A percentile compares a stretch with the other conserved stretches of the same genome.
Evolutionary conservation across 1,140 invertebrate genomes (phyloP).

Genomic region (Venustaconcha ellipsiformis): DNA sequence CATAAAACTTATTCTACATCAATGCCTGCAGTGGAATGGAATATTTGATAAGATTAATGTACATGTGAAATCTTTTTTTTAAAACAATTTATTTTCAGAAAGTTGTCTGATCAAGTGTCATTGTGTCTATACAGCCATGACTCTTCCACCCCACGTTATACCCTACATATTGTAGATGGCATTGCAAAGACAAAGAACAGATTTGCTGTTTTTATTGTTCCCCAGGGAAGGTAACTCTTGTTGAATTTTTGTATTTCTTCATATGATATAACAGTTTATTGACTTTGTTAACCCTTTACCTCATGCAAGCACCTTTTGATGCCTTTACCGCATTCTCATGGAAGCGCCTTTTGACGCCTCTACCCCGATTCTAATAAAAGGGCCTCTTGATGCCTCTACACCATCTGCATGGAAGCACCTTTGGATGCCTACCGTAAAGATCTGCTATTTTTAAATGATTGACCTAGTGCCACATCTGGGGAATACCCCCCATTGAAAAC

Average conservation of each 20-base stretch:
- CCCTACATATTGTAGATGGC: constrained; percentile 78
- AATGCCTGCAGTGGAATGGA: too few relatives aligned
- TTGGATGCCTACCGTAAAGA: too few relatives aligned
- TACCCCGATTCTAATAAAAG: too few relatives aligned
- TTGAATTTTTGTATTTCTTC: background rate
- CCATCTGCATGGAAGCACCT: too few relatives aligned
- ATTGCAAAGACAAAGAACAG: constrained; percentile 61
- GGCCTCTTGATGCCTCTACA: too few relatives aligned
- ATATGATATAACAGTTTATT: background rate
- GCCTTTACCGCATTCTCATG: too few relatives aligned
- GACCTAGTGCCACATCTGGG: too few relatives aligned
- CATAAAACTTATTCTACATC: too few relatives aligned
- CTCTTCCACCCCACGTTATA: constrained; percentile 79
- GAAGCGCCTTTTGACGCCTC: too few relatives aligned
- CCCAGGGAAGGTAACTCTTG: constrained; percentile 86
- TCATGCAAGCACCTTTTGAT: too few relatives aligned
- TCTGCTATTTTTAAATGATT: too few relatives aligned
- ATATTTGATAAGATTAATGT: background rate
- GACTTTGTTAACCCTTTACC: background rate
- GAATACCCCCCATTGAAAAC: too few relatives aligned
- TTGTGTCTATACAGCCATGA: constrained; percentile 71
- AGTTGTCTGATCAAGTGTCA: constrained; percentile 65
- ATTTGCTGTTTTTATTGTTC: constrained; percentile 86
- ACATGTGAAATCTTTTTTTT: background rate
- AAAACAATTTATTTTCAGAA: constrained; percentile 30